These are phyloP conservation scores for Patiria pectinifera DNA, from an alignment of 53 echinoderm and acorn worm genomes.

Conservation along the genomic window DNA sequence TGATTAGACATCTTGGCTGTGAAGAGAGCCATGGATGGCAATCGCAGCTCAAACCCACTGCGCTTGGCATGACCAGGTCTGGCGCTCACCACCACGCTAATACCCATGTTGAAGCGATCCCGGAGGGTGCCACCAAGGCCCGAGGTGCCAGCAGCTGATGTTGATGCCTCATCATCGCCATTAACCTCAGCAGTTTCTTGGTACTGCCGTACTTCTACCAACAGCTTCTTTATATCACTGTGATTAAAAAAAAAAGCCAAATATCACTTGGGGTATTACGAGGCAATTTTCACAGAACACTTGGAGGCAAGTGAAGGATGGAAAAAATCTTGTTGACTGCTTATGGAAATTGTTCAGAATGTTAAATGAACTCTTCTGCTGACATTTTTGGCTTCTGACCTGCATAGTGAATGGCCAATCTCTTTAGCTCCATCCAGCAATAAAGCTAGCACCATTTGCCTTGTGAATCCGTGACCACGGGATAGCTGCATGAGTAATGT, in stretches of 20 bases:
- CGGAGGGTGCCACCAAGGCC: conserved; percentile 58
- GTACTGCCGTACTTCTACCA: conserved; percentile 74
- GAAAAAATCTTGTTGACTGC: too few species aligned
- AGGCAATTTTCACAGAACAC: too few species aligned
- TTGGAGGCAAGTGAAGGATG: too few species aligned
- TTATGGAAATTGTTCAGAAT: too few species aligned
- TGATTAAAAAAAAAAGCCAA: background rate
- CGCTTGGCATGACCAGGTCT: conserved; percentile 73
- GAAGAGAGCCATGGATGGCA: conserved; percentile 93
- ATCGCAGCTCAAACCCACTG: conserved; percentile 93
- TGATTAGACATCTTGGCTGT: conserved; percentile 95
- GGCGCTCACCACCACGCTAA: conserved; percentile 74
- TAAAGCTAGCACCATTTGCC: conserved; percentile 84
- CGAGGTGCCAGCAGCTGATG: conserved; percentile 43
- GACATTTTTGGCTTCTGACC: conserved; percentile 34
- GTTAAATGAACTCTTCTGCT: too few species aligned
- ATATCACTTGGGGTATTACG: too few species aligned
- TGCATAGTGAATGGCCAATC: conserved; percentile 85
- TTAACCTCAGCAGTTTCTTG: conserved; percentile 20
- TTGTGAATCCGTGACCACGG: conserved; percentile 82
- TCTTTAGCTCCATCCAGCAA: conserved; percentile 85
- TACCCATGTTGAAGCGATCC: conserved; percentile 82
- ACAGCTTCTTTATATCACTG: conserved; percentile 83
- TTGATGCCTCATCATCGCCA: conserved; percentile 66
- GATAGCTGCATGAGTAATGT: conserved; percentile 92